Evolutionary conservation across 2,888 invertebrate species (phyloP).

Genomic region (Glaucopsyche alexis): DNA sequence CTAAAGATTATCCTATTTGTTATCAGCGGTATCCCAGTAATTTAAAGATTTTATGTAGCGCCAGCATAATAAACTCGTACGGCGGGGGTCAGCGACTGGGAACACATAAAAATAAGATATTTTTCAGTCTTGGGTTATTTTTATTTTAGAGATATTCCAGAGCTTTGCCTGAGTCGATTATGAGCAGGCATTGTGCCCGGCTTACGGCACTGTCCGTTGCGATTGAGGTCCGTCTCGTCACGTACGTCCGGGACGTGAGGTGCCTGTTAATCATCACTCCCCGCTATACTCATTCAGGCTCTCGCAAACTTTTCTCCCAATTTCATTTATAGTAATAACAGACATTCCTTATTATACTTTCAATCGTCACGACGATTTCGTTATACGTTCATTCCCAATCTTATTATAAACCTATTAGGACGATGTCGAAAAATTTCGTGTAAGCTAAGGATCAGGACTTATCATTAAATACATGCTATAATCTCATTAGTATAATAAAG

Average conservation of each 20-base stretch:
- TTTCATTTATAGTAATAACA: constrained; percentile 44
- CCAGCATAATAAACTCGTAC: neutral
- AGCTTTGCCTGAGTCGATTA: constrained; percentile 30
- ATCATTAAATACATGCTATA: neutral
- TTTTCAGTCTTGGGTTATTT: neutral
- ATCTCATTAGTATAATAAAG: neutral
- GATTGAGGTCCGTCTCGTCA: constrained; percentile 52
- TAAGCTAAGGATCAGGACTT: too few relatives aligned
- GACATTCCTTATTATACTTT: neutral
- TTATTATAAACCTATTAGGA: neutral
- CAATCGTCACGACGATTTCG: constrained; percentile 26
- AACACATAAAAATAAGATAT: neutral
- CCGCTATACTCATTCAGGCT: constrained; percentile 50
- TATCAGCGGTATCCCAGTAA: neutral
- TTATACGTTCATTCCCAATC: constrained; percentile 20
- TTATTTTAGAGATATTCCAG: constrained; percentile 4
- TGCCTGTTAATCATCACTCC: constrained; percentile 48
- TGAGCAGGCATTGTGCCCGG: constrained; percentile 27
- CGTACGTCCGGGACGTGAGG: constrained; percentile 55
- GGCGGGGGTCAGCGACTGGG: constrained; percentile 3
- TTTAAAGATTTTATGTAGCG: constrained; percentile 6
- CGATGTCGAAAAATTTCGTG: neutral
- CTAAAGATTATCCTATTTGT: neutral
- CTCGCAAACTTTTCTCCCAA: constrained; percentile 53
- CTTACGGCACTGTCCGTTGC: constrained; percentile 36